phyloP scores from a whole-genome alignment of 2,113 vertebrate genomes.

The Coptodon rendalli region DNA sequence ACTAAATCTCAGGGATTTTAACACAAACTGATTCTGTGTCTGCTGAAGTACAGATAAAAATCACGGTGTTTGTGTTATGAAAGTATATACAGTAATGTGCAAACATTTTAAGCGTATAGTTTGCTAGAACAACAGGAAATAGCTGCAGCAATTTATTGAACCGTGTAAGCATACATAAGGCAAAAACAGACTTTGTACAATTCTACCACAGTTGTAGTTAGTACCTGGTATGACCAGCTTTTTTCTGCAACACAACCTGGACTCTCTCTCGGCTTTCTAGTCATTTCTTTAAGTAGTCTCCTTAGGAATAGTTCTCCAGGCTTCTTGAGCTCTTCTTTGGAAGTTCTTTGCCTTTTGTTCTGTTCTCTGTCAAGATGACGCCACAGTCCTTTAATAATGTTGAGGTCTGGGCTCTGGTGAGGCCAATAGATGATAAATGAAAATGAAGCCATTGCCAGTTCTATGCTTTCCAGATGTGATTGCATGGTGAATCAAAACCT shows the following conservation, averaged over 20 bases:
- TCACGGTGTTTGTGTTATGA: accelerated
- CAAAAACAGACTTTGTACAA: background rate
- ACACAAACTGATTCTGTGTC: background rate
- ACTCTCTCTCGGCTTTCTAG: background rate
- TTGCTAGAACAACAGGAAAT: background rate
- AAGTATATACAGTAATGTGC: background rate
- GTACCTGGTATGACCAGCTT: background rate
- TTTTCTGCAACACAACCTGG: background rate
- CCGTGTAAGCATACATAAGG: background rate
- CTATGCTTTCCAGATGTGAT: background rate
- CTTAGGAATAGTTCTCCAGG: background rate
- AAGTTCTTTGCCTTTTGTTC: background rate
- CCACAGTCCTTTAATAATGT: background rate
- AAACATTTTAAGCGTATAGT: background rate
- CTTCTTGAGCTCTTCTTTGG: background rate
- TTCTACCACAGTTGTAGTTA: background rate
- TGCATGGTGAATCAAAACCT: background rate
- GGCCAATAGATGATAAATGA: background rate
- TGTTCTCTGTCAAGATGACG: background rate
- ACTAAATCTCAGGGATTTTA: background rate
- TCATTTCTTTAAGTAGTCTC: background rate
- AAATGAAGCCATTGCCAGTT: background rate
- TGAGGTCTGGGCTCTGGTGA: background rate
- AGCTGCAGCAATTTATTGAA: background rate
- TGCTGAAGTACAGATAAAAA: background rate